Conservation (phyloP, 2,113 vertebrate species). For the Balaeniceps rex region DNA sequence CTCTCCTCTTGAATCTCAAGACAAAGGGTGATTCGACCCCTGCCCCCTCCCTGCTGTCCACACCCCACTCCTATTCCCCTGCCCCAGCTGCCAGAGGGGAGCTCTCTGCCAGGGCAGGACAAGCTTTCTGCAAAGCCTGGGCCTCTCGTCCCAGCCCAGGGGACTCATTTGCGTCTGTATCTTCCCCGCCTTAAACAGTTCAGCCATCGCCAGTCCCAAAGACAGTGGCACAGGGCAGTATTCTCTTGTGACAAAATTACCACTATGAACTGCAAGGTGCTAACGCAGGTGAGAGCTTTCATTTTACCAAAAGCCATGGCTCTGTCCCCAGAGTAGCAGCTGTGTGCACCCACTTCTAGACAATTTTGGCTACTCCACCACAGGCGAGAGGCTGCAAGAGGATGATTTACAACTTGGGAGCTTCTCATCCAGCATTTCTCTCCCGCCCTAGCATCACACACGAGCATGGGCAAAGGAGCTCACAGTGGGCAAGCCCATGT, state of each 20-base stretch:
- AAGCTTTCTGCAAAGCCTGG: neutral
- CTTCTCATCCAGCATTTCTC: neutral
- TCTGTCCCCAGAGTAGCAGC: neutral
- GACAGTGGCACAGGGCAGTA: neutral
- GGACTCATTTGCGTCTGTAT: too few species aligned
- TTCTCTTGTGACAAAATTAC: neutral
- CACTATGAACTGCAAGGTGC: neutral
- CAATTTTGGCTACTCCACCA: neutral
- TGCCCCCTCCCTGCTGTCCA: neutral
- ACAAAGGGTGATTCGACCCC: too few species aligned
- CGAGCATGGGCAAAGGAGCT: neutral
- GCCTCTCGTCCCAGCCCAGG: neutral
- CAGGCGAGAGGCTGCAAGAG: neutral
- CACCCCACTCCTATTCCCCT: neutral
- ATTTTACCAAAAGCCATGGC: neutral
- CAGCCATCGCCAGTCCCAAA: neutral
- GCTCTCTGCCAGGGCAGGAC: neutral
- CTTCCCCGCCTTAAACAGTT: neutral
- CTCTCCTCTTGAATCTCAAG: neutral
- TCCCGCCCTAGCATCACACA: rapidly evolving
- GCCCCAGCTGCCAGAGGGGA: neutral
- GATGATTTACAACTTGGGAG: neutral
- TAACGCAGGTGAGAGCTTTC: neutral
- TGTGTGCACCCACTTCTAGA: neutral
- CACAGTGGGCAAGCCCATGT: rapidly evolving